phyloP scores from a whole-genome alignment of 2,888 invertebrate genomes.

The Xanthostigma xanthostigma region DNA sequence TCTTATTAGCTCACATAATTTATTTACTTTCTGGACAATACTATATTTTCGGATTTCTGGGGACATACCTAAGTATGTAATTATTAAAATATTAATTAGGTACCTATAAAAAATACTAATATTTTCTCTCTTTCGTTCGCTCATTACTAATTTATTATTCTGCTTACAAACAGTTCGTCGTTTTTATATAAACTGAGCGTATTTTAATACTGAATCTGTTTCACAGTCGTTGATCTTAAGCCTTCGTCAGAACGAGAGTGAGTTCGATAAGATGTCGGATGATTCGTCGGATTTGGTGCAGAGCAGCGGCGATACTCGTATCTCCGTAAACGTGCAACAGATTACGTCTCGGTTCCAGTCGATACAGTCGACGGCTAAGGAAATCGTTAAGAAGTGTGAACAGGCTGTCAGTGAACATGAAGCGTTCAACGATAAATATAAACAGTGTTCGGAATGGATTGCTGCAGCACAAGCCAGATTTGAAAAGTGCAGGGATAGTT shows the following conservation, averaged over 20 bases:
- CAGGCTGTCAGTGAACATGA: constrained; percentile 73
- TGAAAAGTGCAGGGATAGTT: constrained; percentile 41
- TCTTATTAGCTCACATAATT: too few species aligned
- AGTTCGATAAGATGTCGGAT: constrained; percentile 74
- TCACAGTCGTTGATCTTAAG: constrained; percentile 55
- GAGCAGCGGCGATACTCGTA: constrained; percentile 70
- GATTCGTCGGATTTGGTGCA: constrained; percentile 75
- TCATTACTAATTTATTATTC: too few species aligned
- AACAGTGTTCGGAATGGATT: constrained; percentile 70
- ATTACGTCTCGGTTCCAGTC: constrained; percentile 81
- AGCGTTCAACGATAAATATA: constrained; percentile 66
- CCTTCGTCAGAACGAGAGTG: constrained; percentile 69
- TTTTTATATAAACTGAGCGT: too few species aligned
- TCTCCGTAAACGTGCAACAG: constrained; percentile 79
- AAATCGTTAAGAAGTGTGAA: constrained; percentile 83
- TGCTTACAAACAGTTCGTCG: too few species aligned
- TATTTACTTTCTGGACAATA: too few species aligned
- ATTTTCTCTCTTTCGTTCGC: too few species aligned
- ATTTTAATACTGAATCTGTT: not conserved
- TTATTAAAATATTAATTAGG: too few species aligned
- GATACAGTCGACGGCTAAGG: constrained; percentile 75
- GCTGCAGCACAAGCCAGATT: constrained; percentile 58
- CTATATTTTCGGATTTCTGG: too few species aligned
- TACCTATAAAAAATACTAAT: too few species aligned
- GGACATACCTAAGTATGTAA: too few species aligned